phyloP scores from a whole-genome alignment of 2,797 vertebrate genomes.

The Sebastes trivittatus region DNA sequence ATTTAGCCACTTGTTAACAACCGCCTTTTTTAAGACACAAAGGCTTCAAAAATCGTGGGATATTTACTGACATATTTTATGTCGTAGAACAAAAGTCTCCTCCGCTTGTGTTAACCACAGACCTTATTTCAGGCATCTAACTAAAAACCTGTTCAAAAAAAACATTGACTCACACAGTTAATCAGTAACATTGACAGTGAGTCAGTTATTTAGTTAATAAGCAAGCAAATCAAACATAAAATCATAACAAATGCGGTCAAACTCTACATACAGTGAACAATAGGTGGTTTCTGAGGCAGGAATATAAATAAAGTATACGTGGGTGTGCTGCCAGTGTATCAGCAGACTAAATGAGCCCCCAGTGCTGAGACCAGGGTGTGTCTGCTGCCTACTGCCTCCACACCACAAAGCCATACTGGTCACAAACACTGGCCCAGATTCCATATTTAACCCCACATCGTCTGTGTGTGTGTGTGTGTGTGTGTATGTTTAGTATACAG shows the following conservation, averaged over 20 bases:
- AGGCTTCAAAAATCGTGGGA: no score
- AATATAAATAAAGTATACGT: not conserved
- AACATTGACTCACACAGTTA: not conserved
- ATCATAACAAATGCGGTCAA: not conserved
- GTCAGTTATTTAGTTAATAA: not conserved
- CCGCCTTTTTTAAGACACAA: no score
- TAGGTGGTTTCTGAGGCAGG: not conserved
- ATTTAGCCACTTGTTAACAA: no score
- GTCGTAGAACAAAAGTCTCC: no score
- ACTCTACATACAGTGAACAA: not conserved
- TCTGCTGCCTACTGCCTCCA: conserved; percentile 46
- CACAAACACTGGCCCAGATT: conserved; percentile 54
- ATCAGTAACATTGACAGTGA: not conserved
- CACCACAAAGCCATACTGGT: conserved; percentile 68
- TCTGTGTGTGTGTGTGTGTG: not conserved
- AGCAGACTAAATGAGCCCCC: conserved; percentile 19
- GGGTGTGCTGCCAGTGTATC: not conserved
- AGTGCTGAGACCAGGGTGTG: conserved; percentile 60
- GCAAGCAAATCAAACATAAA: not conserved
- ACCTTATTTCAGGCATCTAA: no score
- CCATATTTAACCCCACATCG: conserved; percentile 68
- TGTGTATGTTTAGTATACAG: conserved; percentile 25
- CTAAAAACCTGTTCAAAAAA: no score
- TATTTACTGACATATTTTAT: no score
- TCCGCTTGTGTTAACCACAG: no score